Conservation (phyloP, 2,797 vertebrate genomes). For the Phaenicophaeus curvirostris region DNA sequence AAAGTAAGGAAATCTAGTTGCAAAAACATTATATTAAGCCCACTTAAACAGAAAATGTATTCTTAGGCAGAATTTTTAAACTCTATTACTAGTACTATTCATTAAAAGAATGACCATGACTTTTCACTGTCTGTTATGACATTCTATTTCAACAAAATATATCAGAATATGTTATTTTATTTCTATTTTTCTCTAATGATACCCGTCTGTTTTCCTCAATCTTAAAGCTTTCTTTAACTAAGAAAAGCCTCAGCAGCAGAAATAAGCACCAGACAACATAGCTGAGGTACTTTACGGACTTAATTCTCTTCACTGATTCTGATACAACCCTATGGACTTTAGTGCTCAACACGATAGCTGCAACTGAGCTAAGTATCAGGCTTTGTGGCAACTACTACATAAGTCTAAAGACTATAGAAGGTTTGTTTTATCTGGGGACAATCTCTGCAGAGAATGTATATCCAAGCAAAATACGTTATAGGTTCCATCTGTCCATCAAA, state of each 20-base stretch:
- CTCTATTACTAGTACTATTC: not conserved
- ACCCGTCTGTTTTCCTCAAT: not conserved
- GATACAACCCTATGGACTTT: not conserved
- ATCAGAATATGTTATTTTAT: not conserved
- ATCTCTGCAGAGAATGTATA: not conserved
- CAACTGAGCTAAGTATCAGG: not conserved
- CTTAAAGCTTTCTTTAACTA: slow-evolving; percentile 3
- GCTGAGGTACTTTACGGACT: not conserved
- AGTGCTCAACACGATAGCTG: not conserved
- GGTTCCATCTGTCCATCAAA: not conserved
- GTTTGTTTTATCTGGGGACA: not conserved
- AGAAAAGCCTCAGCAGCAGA: not conserved
- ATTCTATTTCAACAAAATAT: slow-evolving; percentile 6
- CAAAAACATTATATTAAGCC: slow-evolving; percentile 36
- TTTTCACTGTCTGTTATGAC: not conserved
- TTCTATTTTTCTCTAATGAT: not conserved
- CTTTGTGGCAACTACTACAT: not conserved
- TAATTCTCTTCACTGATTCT: not conserved
- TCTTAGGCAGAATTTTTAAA: slow-evolving; percentile 2
- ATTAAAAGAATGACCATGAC: slow-evolving; percentile 9
- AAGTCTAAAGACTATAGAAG: not conserved
- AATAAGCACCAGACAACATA: not conserved
- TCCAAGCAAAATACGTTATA: not conserved
- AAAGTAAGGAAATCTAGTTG: slow-evolving; percentile 4
- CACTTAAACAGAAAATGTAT: not conserved